Evolutionary conservation across 2,888 invertebrate species (phyloP).

Genomic region (Orchestes rusci): DNA sequence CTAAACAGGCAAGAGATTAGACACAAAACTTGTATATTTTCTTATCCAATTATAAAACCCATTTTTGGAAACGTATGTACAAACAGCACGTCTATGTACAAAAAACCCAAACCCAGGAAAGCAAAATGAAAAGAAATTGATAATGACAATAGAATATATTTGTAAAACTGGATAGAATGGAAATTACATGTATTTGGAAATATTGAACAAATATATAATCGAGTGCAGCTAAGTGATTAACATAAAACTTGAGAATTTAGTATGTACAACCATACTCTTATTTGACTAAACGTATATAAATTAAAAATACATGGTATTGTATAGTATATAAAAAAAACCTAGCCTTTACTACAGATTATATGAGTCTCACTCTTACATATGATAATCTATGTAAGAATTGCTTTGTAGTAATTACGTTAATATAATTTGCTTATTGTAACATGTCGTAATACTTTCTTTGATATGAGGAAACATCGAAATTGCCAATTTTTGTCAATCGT

Average conservation of each 20-base stretch:
- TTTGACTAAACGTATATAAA: conserved; percentile 21
- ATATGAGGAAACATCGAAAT: conserved; percentile 19
- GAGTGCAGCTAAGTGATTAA: conserved; percentile 29
- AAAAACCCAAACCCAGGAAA: conserved; percentile 25
- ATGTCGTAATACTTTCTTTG: conserved; percentile 19
- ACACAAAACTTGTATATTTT: conserved; percentile 8
- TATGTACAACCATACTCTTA: conserved; percentile 42
- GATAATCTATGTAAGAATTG: conserved; percentile 10
- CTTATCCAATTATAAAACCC: conserved; percentile 4
- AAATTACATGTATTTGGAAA: conserved; percentile 30
- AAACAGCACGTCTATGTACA: conserved; percentile 26
- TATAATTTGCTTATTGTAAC: conserved; percentile 9
- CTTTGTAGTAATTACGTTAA: conserved; percentile 7
- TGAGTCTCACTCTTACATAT: conserved; percentile 8
- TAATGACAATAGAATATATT: conserved; percentile 40
- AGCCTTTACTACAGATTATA: conserved; percentile 3
- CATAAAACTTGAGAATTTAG: conserved; percentile 31
- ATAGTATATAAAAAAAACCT: neutral
- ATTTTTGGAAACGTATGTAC: conserved; percentile 19
- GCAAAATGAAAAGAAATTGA: conserved; percentile 32
- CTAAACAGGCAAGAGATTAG: conserved; percentile 35
- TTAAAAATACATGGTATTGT: conserved; percentile 18
- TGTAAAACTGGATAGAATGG: conserved; percentile 36
- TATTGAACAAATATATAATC: conserved; percentile 35
- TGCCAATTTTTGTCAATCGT: no score